Evolutionary conservation across 1,140 invertebrate species (phyloP).

Genomic region (Capitella teleta): DNA sequence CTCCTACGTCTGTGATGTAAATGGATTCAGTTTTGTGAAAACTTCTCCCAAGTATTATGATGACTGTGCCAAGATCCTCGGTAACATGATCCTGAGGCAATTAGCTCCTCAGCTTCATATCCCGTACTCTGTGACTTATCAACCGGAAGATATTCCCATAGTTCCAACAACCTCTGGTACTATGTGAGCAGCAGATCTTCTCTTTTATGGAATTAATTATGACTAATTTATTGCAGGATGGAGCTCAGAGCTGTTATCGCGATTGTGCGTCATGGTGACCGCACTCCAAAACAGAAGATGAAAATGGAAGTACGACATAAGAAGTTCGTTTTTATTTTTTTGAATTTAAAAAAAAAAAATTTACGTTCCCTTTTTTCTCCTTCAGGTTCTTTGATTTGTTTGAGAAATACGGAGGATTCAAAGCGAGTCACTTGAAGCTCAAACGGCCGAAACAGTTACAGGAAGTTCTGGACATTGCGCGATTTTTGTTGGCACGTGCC

Average conservation of each 20-base stretch:
- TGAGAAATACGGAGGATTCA: conserved; percentile 91
- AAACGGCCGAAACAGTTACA: conserved; percentile 90
- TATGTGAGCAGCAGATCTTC: conserved; percentile 58
- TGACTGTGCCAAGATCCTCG: conserved; percentile 93
- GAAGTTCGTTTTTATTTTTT: conserved; percentile 51
- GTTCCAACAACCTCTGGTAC: conserved; percentile 98
- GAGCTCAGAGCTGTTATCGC: conserved; percentile 94
- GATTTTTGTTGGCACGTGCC: conserved; percentile 76
- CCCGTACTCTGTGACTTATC: conserved; percentile 91
- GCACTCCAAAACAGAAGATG: conserved; percentile 99
- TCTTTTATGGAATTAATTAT: too few species aligned
- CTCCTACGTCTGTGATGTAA: conserved; percentile 98
- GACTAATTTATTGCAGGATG: conserved; percentile 52
- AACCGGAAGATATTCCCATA: conserved; percentile 94
- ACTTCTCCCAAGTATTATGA: conserved; percentile 99
- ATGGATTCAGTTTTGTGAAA: conserved; percentile 99
- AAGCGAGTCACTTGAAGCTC: conserved; percentile 90
- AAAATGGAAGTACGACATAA: conserved; percentile 99
- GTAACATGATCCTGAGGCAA: conserved; percentile 81
- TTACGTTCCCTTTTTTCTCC: conserved; percentile 1
- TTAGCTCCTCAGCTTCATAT: conserved; percentile 90
- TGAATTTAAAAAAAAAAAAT: not conserved
- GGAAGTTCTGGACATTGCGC: conserved; percentile 89
- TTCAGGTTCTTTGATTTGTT: conserved; percentile 95
- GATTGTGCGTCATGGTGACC: conserved; percentile 95